These are phyloP conservation scores for Myocastor coypus DNA, from an alignment of 2,113 vertebrate genomes.

Conservation along the genomic window DNA sequence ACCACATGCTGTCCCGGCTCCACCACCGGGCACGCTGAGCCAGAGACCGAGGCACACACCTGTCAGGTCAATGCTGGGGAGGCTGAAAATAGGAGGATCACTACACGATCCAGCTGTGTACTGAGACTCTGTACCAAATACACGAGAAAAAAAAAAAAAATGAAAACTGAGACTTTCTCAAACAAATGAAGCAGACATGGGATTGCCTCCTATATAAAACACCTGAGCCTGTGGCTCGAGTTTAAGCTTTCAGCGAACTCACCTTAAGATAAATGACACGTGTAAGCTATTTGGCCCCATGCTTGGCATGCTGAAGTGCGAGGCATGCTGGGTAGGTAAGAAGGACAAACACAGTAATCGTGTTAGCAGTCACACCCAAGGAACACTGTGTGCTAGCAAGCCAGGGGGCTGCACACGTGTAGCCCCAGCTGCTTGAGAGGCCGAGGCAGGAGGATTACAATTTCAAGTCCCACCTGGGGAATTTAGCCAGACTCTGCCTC, in stretches of 20 bases:
- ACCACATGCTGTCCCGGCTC: too few relatives aligned
- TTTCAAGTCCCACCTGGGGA: neutral
- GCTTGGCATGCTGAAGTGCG: neutral
- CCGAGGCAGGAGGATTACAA: neutral
- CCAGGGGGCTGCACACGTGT: neutral
- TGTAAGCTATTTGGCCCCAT: neutral
- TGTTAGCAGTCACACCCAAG: neutral
- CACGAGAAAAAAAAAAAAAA: too few relatives aligned
- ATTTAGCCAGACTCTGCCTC: neutral
- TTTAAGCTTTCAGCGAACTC: neutral
- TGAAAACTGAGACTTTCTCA: too few relatives aligned
- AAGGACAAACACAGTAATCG: neutral
- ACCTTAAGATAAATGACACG: neutral
- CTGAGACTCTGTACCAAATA: too few relatives aligned
- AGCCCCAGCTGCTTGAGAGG: neutral
- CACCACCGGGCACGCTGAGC: too few relatives aligned
- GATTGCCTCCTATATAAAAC: neutral
- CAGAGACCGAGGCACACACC: too few relatives aligned
- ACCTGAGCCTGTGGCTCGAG: neutral
- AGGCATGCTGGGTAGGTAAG: neutral
- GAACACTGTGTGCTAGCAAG: too few relatives aligned
- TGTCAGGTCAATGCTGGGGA: too few relatives aligned
- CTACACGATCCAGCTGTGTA: too few relatives aligned
- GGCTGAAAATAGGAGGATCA: too few relatives aligned
- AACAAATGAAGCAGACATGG: neutral